phyloP scores from a whole-genome alignment of 2,888 invertebrate genomes.

The Amblyjoppa proteus region DNA sequence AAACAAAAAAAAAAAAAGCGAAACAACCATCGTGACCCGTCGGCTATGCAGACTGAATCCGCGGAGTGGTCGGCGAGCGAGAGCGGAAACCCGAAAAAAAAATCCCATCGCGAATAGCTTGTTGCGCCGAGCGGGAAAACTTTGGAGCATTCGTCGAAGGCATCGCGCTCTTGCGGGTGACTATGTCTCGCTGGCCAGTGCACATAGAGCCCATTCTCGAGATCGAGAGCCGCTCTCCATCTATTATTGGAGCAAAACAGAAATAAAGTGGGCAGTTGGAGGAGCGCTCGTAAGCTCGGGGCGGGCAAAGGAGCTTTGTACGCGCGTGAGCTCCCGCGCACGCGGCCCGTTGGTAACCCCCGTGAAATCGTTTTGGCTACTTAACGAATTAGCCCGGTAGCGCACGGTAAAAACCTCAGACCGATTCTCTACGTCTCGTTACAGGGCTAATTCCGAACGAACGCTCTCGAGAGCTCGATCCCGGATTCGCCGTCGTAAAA shows the following conservation, averaged over 20 bases:
- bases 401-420: neutral
- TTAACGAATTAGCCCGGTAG: conserved; percentile 33
- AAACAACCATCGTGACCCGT: conserved; percentile 37
- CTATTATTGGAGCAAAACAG: conserved; percentile 80
- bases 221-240: conserved; percentile 71
- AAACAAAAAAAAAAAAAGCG: neutral
- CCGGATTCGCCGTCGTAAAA: neutral
- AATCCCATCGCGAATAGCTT: conserved; percentile 33
- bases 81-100: conserved; percentile 8
- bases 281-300: conserved; percentile 36
- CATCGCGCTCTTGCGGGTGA: neutral
- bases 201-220: conserved; percentile 56
- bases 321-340: neutral
- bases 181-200: conserved; percentile 7
- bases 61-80: neutral
- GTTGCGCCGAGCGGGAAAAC: neutral
- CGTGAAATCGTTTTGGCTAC: conserved; percentile 61
- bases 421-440: conserved; percentile 34
- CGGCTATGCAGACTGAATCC: conserved; percentile 35
- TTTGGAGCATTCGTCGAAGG: conserved; percentile 29
- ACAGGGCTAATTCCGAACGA: conserved; percentile 6
- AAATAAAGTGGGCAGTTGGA: conserved; percentile 77
- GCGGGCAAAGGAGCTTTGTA: conserved; percentile 22
- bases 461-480: neutral
- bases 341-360: conserved; percentile 26